Evolutionary conservation across 2,888 invertebrate species (phyloP), one percentile per base, ranked within the genome.

Genomic region (Callosobruchus maculatus): DNA sequence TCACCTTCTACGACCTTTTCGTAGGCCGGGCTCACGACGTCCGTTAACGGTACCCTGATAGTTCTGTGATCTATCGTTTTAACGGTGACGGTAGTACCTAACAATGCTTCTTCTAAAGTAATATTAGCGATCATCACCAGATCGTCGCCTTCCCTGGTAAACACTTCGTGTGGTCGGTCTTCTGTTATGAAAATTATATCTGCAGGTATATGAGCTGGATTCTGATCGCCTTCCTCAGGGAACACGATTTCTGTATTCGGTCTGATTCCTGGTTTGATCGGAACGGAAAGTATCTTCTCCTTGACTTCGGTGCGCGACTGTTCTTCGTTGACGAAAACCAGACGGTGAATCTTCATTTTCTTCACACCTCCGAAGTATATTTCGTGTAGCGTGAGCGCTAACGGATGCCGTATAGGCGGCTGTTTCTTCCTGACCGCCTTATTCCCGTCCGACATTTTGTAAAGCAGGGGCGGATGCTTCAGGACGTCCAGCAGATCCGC

Each of bases 151-250:
- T 92, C 91, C 73, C 94, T 89, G 49, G 88, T 85, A 84, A 91
- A 96, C 0, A 86, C 86, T 0, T 92, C 90, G 83, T 95, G 93
- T 0, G 92, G 92, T 74, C 91, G 90, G 79, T 95, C 94, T 84
- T 92, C 91, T 0, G 91, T 92, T 73, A 93, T 88, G 82, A 95
- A 94, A 76, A 94, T 89, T 0, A 95, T 91, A 84, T 95, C 94
- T 26, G 93, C 94, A 85, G 86, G 82, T 78, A 93, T 92, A 81
- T 91, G 91, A 1, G 92, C 92, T 0, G 94, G 92, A 26, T 92
- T 92, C 81, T 94, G 93, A 85, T 96, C 95, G 0, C 95, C 95
- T 86, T 94, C 94, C 82, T 93, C 93, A 67, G 91, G 91, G 83
- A 95, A 95, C 76, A 89, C 88, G 71, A 94, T 92, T 83, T 92